These are phyloP conservation scores for Heliconius melpomene DNA, from an alignment of 1,140 invertebrate genomes.

Conservation along the genomic window DNA sequence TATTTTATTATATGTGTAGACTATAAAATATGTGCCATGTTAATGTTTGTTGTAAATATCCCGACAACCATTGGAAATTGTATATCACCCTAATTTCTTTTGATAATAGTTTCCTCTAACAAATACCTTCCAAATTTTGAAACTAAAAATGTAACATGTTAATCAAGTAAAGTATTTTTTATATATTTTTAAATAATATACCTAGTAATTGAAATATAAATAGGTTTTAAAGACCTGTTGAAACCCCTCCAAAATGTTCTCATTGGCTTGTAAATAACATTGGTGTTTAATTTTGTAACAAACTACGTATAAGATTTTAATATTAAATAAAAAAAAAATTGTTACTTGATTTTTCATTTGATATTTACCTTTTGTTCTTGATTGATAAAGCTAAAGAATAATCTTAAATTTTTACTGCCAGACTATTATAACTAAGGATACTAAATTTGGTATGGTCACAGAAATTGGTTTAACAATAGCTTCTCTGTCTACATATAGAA, in stretches of 20 bases:
- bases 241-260: not conserved
- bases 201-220: too few species aligned
- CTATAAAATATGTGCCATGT: slow-evolving; percentile 22
- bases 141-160: too few species aligned
- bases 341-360: not conserved
- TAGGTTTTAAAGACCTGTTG: not conserved
- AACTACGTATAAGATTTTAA: not conserved
- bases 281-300: slow-evolving; percentile 1
- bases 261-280: not conserved
- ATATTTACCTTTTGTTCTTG: not conserved
- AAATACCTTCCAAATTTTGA: too few species aligned
- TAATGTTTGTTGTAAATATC: not conserved
- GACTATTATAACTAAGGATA: too few species aligned
- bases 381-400: too few species aligned
- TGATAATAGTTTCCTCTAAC: not conserved
- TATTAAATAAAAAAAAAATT: not conserved
- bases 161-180: too few species aligned
- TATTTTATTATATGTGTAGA: too few species aligned
- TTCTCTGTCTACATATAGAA: too few species aligned
- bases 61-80: not conserved
- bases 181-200: too few species aligned
- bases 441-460: too few species aligned
- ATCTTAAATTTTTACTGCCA: too few species aligned
- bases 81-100: not conserved
- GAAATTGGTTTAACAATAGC: too few species aligned